phyloP scores from a whole-genome alignment of 2,797 vertebrate species.

The Bradypodion ventrale region DNA sequence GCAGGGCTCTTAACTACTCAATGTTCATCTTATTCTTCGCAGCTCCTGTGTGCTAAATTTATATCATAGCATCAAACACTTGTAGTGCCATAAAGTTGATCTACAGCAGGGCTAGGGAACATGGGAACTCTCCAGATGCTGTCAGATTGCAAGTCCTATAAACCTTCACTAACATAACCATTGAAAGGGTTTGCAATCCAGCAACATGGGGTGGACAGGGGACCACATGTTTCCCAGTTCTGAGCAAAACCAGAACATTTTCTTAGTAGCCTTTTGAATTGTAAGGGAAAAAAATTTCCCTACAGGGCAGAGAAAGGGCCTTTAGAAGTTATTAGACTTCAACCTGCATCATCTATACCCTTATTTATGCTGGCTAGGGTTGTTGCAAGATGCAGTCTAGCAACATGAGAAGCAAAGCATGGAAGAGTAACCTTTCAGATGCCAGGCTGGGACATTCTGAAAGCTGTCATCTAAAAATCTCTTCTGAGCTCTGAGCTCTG shows the following conservation, averaged over 20 bases:
- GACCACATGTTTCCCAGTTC: not conserved
- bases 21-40: conserved; percentile 11
- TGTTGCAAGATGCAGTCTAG: not conserved
- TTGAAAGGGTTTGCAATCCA: not conserved
- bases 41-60: not conserved
- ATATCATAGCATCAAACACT: not conserved
- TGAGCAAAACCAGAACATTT: too few species aligned
- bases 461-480: too few species aligned
- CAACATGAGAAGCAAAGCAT: not conserved
- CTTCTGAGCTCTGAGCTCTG: too few species aligned
- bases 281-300: not conserved
- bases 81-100: not conserved
- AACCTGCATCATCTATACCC: not conserved
- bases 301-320: not conserved
- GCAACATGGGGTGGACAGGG: not conserved
- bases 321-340: not conserved
- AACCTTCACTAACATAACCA: not conserved
- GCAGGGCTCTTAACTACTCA: not conserved
- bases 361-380: not conserved
- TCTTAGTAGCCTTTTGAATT: too few species aligned
- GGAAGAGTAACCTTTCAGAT: too few species aligned
- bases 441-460: too few species aligned
- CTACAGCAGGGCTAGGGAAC: not conserved
- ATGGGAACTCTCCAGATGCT: not conserved
- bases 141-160: not conserved